Evolutionary conservation across 2,888 invertebrate genomes (phyloP).

Genomic region (Quadroppia sp.): DNA sequence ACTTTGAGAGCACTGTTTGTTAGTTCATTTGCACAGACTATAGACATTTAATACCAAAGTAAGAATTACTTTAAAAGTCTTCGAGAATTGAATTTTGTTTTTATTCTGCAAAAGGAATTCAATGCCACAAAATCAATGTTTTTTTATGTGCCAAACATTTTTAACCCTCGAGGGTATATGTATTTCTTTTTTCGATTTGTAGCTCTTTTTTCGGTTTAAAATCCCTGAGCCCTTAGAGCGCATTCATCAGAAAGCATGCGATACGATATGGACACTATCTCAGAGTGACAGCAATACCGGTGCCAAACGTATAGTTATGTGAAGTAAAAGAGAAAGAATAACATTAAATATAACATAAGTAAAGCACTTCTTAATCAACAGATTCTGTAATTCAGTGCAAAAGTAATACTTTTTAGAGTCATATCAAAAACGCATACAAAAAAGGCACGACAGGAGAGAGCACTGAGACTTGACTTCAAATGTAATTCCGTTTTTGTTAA

Average conservation of each 20-base stretch:
- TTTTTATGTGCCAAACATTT: slow-evolving; percentile 35
- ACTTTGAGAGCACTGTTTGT: not conserved
- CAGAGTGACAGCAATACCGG: slow-evolving; percentile 20
- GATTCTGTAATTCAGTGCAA: not conserved
- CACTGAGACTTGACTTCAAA: slow-evolving; percentile 23
- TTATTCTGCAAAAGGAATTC: not conserved
- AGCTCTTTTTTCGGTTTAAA: slow-evolving; percentile 23
- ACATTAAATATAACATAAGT: slow-evolving; percentile 7
- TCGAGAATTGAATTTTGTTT: slow-evolving; percentile 6
- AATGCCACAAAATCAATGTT: slow-evolving; percentile 35
- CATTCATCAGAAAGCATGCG: slow-evolving; percentile 28
- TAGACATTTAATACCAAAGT: slow-evolving; percentile 19
- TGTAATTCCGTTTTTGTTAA: slow-evolving; percentile 36
- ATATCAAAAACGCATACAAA: slow-evolving; percentile 33
- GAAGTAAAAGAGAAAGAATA: slow-evolving; percentile 1
- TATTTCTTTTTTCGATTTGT: slow-evolving; percentile 24
- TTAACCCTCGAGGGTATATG: slow-evolving; percentile 35
- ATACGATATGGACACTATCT: slow-evolving; percentile 22
- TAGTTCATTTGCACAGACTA: not conserved
- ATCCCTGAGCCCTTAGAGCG: slow-evolving; percentile 15
- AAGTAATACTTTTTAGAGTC: slow-evolving; percentile 17
- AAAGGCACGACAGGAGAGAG: slow-evolving; percentile 26
- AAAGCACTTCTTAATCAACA: slow-evolving; percentile 31
- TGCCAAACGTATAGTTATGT: slow-evolving; percentile 11
- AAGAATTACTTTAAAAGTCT: slow-evolving; percentile 22